These are phyloP conservation scores for Diorhabda carinulata DNA, from an alignment of 1,140 invertebrate genomes.

Conservation along the genomic window DNA sequence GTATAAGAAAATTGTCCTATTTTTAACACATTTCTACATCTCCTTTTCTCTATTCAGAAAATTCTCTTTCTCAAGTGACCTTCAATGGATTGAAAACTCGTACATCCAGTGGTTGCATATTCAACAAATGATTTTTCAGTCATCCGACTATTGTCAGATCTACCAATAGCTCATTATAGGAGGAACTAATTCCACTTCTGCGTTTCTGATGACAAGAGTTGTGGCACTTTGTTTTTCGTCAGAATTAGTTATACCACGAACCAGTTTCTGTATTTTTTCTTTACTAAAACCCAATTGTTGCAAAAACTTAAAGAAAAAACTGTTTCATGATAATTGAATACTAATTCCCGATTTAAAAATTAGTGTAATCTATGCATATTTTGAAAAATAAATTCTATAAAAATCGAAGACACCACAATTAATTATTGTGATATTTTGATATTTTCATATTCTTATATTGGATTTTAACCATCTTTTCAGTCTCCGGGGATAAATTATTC, in stretches of 20 bases:
- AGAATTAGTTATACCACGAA: constrained; percentile 27
- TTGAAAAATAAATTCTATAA: not conserved
- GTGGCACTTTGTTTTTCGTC: constrained; percentile 30
- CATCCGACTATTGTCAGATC: no score
- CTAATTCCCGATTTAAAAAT: constrained; percentile 24
- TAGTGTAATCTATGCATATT: no score
- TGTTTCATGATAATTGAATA: constrained; percentile 45
- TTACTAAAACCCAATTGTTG: constrained; percentile 30
- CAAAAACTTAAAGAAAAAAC: constrained; percentile 39
- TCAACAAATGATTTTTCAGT: no score
- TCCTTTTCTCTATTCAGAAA: not conserved
- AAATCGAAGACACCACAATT: not conserved
- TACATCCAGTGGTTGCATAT: constrained; percentile 12
- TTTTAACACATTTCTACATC: constrained; percentile 2
- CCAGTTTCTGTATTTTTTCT: constrained; percentile 35
- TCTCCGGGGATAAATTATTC: no score
- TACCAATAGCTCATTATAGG: no score
- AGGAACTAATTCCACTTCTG: no score
- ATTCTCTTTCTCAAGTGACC: not conserved
- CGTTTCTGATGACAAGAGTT: constrained; percentile 11
- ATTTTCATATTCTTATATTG: no score
- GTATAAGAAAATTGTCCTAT: not conserved
- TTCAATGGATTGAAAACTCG: constrained; percentile 9
- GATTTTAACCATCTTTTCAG: no score
- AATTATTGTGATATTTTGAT: no score